Conservation (phyloP, 1,140 invertebrate species). For the Rhagoletis zephyria region DNA sequence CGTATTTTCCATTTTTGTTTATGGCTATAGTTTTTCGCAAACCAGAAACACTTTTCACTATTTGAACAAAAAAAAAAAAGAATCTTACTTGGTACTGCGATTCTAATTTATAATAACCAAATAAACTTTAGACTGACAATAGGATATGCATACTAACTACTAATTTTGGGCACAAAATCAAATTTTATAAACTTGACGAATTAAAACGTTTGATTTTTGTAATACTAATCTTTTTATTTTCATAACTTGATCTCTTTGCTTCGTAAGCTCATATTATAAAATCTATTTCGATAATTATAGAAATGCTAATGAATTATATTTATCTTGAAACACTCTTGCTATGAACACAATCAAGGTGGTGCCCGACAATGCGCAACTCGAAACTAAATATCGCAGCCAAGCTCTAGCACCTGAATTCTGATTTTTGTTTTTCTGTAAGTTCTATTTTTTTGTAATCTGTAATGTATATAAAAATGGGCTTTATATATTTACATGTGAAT, state of each 20-base stretch:
- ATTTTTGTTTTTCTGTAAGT: too few species aligned
- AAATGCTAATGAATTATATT: background rate
- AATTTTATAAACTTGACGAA: constrained; percentile 49
- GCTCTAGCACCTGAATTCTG: background rate
- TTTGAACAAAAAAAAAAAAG: too few species aligned
- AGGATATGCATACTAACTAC: too few species aligned
- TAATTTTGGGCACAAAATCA: background rate
- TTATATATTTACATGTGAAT: too few species aligned
- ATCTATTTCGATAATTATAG: background rate
- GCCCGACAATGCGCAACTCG: background rate
- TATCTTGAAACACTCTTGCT: background rate
- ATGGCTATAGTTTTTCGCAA: too few species aligned
- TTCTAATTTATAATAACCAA: too few species aligned
- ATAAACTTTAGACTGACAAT: too few species aligned
- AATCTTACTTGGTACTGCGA: too few species aligned
- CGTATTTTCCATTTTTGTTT: too few species aligned
- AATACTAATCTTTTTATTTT: constrained; percentile 5
- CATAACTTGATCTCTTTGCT: constrained; percentile 34
- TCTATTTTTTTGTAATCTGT: too few species aligned
- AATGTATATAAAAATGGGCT: too few species aligned
- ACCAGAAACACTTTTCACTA: too few species aligned
- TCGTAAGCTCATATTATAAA: background rate
- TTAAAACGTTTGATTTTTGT: background rate
- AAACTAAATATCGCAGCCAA: background rate
- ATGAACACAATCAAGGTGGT: background rate